Percentiles rank a stretch among this genome's conserved stretches.
These are phyloP conservation scores for Oryctes rhinoceros DNA, from an alignment of 1,140 invertebrate genomes.

Conservation along the genomic window DNA sequence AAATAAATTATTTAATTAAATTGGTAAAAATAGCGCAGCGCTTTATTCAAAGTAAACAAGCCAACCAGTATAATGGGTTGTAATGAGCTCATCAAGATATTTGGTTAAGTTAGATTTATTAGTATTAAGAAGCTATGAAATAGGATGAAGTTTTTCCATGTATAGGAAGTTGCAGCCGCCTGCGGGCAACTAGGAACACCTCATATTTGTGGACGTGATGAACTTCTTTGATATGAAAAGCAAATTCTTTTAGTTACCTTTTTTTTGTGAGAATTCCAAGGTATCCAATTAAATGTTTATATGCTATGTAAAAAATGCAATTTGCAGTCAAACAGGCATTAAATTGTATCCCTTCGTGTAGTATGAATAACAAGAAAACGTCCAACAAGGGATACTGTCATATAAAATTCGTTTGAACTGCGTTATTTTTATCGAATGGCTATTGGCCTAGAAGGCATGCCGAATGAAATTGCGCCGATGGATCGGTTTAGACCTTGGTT, in stretches of 20 bases:
- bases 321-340: constrained; percentile 13
- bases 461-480: neutral
- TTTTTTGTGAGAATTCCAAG: neutral
- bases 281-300: neutral
- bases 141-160: too few species aligned
- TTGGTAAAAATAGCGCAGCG: too few species aligned
- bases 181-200: too few species aligned
- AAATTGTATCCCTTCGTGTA: neutral
- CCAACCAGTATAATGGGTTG: too few species aligned
- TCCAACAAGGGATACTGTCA: constrained; percentile 10
- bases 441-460: constrained; percentile 13
- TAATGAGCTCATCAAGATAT: too few species aligned
- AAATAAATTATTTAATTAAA: too few species aligned
- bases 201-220: neutral
- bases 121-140: too few species aligned
- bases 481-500: constrained; percentile 27
- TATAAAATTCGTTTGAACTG: constrained; percentile 34
- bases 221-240: neutral
- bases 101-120: too few species aligned
- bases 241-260: neutral
- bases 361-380: constrained; percentile 28
- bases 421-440: constrained; percentile 27
- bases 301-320: neutral
- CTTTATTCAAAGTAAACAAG: too few species aligned
- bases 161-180: too few species aligned